Evolutionary conservation across 1,140 invertebrate genomes (phyloP), one percentile per base, ranked within the genome.

Genomic region (Psilanteris sp.): DNA sequence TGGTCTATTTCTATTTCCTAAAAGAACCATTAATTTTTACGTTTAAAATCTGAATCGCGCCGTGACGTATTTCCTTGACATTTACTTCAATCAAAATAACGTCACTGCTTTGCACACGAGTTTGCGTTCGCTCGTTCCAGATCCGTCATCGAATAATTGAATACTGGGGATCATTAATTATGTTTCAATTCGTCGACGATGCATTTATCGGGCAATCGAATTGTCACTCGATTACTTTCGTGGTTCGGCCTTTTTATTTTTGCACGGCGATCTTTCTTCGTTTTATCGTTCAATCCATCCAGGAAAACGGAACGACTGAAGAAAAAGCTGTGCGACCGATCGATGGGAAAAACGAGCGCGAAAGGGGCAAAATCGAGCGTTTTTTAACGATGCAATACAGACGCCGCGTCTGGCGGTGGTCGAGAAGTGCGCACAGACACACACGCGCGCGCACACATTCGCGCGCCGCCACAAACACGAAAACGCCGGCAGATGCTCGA

Each of bases 271-370:
- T 67, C 50, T 37, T 55, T 48, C 62, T 57, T 57, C 62, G 41
- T 48, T 67, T 67, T 67, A 67, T 67, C 62, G 62, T 46, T 54
- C 61, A 37, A 55, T 67, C 39, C 48, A 66, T 64, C 44, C 24
- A 24, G 46, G 13, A 52, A 64, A 50, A 15, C 43, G 34, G 24
- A 36, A 11, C 26, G 16, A 7, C 15, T 4, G 34, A 48, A 16
- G 44, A 43, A 44, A 64, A 41, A 64, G 10, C 59, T 18, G 26
- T 36, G 29, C 14, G n/a, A 20, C 22, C 41, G 57, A 62, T 62
- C 57, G 57, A 62, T 62, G 26, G 20, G 31, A 34, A 50, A 50
- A 62, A 37, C 43, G 44, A 50, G 34, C 57, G 44, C 22, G 44
- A 41, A 62, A 39, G 57, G 32, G 57, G 20, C 43, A 50, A 62